Evolutionary conservation across 2,113 vertebrate species (phyloP).

Genomic region (Falcunculus frontatus): DNA sequence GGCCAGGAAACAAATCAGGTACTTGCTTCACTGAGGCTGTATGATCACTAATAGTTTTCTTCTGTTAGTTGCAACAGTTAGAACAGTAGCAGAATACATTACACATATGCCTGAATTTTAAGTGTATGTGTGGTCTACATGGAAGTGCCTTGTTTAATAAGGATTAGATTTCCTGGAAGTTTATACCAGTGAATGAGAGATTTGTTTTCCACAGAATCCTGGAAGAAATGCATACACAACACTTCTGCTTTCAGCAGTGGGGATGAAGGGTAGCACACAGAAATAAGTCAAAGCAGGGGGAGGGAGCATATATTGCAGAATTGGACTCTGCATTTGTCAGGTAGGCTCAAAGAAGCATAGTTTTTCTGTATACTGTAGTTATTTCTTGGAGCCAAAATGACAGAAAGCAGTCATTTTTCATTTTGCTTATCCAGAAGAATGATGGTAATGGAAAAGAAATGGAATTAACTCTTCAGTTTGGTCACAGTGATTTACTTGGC

Average conservation of each 20-base stretch:
- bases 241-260: background rate
- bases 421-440: slow-evolving; percentile 62
- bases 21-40: background rate
- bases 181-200: background rate
- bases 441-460: slow-evolving; percentile 64
- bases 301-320: background rate
- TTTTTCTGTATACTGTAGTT: slow-evolving; percentile 17
- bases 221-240: background rate
- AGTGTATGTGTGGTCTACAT: background rate
- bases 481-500: slow-evolving; percentile 45
- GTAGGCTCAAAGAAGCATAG: background rate
- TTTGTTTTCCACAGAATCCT: background rate
- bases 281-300: background rate
- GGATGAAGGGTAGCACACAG: background rate
- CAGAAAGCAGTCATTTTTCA: slow-evolving; percentile 55
- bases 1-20: background rate
- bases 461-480: slow-evolving; percentile 54
- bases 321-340: background rate
- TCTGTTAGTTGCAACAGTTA: background rate
- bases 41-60: background rate
- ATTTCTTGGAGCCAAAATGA: slow-evolving; percentile 52
- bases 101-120: background rate
- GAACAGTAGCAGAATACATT: background rate
- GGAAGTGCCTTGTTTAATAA: background rate
- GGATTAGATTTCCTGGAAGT: background rate